These are phyloP conservation scores for Raphicerus campestris DNA, from an alignment of 2,113 vertebrate genomes.

Conservation along the genomic window DNA sequence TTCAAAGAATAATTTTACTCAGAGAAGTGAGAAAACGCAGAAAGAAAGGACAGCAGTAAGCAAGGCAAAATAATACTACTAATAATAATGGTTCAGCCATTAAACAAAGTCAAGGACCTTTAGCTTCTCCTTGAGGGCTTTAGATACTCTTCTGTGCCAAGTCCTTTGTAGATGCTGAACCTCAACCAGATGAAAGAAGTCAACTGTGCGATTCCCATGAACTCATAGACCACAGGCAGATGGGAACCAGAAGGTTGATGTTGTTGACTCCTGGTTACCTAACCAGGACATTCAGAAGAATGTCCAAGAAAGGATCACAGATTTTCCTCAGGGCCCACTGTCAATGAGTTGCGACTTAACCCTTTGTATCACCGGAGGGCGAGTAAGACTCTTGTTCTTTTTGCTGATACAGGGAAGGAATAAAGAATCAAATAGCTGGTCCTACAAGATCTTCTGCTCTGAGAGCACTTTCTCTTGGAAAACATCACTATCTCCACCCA, in stretches of 20 bases:
- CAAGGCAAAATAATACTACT: not conserved
- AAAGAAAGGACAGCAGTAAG: not conserved
- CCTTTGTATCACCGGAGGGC: not conserved
- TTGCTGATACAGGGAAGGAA: not conserved
- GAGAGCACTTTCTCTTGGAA: not conserved
- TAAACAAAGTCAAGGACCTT: not conserved
- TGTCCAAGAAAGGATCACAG: accelerated
- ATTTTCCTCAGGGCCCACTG: not conserved
- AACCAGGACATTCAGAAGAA: not conserved
- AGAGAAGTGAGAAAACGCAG: not conserved
- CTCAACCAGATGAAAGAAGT: not conserved
- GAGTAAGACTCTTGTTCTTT: not conserved
- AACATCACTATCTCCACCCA: not conserved
- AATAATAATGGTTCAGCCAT: not conserved
- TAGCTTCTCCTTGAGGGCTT: not conserved
- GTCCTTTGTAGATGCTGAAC: not conserved
- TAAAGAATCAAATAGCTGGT: not conserved
- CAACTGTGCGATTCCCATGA: not conserved
- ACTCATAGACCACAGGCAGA: not conserved
- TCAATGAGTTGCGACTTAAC: not conserved
- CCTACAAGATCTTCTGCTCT: not conserved
- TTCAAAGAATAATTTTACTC: not conserved
- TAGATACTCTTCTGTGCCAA: not conserved
- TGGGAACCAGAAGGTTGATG: not conserved
- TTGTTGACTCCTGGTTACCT: not conserved